Conservation (phyloP, 2,113 vertebrate genomes). For the Tricholaema leucomelas region DNA sequence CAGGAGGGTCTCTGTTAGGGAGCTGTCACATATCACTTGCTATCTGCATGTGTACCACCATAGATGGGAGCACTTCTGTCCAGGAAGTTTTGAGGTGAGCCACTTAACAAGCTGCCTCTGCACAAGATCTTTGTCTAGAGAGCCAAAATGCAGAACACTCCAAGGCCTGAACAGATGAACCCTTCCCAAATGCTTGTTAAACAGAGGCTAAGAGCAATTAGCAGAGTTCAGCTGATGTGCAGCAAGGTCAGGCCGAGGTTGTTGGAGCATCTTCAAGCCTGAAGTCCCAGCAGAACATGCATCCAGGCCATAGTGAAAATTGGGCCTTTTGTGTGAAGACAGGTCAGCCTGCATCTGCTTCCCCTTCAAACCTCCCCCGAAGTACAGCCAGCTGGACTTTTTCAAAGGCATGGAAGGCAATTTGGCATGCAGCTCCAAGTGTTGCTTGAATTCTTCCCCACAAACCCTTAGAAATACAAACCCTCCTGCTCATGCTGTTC, state of each 20-base stretch:
- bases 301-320: neutral
- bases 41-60: neutral
- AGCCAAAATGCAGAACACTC: neutral
- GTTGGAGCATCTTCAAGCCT: neutral
- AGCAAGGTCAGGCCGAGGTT: neutral
- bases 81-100: neutral
- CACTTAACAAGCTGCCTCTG: neutral
- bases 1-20: neutral
- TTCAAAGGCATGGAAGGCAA: constrained; percentile 13
- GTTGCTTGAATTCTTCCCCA: constrained; percentile 23
- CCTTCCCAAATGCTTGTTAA: neutral
- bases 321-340: neutral
- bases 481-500: neutral
- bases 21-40: neutral
- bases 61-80: neutral
- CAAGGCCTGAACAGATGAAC: neutral
- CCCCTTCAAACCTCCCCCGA: neutral
- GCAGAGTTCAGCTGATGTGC: neutral
- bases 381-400: constrained; percentile 16
- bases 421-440: neutral
- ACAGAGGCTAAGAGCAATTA: neutral
- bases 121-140: neutral
- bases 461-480: neutral
- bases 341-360: constrained; percentile 26
- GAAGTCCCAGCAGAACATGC: neutral